These are phyloP conservation scores for Caloenas nicobarica DNA, from an alignment of 2,113 vertebrate genomes.

Conservation along the genomic window DNA sequence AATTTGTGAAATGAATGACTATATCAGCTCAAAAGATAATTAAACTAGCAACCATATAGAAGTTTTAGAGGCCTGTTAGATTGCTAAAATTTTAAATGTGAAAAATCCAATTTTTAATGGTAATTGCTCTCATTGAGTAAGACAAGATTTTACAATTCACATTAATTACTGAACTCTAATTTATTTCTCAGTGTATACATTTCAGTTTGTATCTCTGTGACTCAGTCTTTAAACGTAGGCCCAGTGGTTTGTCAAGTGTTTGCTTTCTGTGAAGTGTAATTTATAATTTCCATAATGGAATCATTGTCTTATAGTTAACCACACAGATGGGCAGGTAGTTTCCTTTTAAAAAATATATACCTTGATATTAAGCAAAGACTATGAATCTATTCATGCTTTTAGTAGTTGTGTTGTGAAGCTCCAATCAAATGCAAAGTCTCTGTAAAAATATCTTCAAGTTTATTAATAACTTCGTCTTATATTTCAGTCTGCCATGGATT, in stretches of 20 bases:
- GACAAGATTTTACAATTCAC: constrained; percentile 15
- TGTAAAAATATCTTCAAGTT: not conserved
- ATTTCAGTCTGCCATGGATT: not conserved
- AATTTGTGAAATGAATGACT: constrained; percentile 28
- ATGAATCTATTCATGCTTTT: not conserved
- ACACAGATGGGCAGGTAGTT: not conserved
- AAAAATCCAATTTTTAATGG: constrained; percentile 23
- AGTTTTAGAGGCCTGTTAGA: constrained; percentile 1
- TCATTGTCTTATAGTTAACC: not conserved
- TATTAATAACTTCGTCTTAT: not conserved
- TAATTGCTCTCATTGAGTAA: constrained; percentile 31
- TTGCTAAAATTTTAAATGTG: constrained; percentile 11
- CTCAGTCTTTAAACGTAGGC: too few relatives aligned
- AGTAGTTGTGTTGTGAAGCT: not conserved
- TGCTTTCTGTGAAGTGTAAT: not conserved
- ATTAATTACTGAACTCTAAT: constrained; percentile 16
- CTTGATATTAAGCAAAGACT: not conserved
- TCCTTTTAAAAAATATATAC: not conserved
- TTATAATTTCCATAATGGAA: not conserved
- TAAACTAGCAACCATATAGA: constrained; percentile 2
- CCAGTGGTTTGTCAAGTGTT: too few relatives aligned
- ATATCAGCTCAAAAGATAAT: constrained; percentile 30
- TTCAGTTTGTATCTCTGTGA: not conserved
- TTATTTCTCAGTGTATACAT: not conserved
- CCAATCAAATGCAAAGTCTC: not conserved